Conservation (phyloP, 2,113 vertebrate genomes). For the Heliornis fulica region DNA sequence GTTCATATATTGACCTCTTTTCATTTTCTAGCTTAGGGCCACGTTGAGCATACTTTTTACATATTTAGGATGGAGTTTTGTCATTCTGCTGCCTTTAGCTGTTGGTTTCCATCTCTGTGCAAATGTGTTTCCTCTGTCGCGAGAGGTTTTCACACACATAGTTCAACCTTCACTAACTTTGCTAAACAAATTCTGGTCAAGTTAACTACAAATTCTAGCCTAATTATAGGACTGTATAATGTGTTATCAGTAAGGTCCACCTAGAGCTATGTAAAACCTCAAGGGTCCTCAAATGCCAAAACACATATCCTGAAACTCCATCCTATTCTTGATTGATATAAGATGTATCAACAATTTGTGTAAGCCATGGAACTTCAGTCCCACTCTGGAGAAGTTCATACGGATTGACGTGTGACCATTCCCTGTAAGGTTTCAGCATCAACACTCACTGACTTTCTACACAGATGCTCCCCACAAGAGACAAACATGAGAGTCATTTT, state of each 20-base stretch:
- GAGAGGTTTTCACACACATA: not conserved
- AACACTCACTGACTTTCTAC: not conserved
- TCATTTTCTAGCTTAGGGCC: not conserved
- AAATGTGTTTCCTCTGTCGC: not conserved
- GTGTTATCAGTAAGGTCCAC: not conserved
- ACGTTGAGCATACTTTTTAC: not conserved
- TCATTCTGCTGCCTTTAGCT: not conserved
- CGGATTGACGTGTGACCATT: not conserved
- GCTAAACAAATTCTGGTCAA: not conserved
- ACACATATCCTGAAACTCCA: not conserved
- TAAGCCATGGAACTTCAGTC: not conserved
- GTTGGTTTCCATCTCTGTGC: not conserved
- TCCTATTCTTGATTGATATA: not conserved
- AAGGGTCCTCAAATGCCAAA: not conserved
- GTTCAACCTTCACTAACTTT: not conserved
- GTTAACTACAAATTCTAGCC: not conserved
- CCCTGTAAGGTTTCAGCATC: not conserved
- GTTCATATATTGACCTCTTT: not conserved
- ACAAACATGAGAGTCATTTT: not conserved
- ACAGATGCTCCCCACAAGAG: not conserved
- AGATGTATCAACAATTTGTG: not conserved
- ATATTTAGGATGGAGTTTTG: not conserved
- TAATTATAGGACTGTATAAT: not conserved
- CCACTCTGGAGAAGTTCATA: not conserved
- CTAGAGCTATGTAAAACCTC: not conserved